Evolutionary conservation across 1,140 invertebrate genomes (phyloP).

Genomic region (Dinoponera quadriceps): DNA sequence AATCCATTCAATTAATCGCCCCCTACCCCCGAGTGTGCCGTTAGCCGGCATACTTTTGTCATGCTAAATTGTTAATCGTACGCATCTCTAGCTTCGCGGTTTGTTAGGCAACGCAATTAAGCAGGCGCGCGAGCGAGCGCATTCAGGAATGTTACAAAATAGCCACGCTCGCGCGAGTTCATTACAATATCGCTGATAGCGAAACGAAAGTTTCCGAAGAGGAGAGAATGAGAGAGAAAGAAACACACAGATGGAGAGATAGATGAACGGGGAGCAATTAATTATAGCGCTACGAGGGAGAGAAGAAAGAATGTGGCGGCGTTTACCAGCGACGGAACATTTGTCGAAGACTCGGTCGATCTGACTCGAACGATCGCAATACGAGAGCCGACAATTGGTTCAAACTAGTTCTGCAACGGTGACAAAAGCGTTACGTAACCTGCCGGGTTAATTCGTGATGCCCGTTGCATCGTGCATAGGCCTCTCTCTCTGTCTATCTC

Average conservation of each 20-base stretch:
- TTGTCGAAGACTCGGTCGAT: constrained; percentile 1
- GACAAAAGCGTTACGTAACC: constrained; percentile 52
- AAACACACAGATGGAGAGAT: too few relatives aligned
- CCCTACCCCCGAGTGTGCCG: background rate
- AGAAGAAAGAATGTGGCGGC: too few relatives aligned
- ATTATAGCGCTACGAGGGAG: background rate
- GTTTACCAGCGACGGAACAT: background rate
- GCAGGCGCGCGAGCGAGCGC: constrained; percentile 9
- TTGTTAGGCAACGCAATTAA: constrained; percentile 54
- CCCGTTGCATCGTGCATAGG: constrained; percentile 32
- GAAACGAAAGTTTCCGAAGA: constrained; percentile 4
- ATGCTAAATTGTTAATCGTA: constrained; percentile 44
- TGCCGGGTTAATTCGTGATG: constrained; percentile 41
- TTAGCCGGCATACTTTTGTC: constrained; percentile 51
- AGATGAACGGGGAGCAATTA: constrained; percentile 9
- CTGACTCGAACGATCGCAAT: constrained; percentile 6
- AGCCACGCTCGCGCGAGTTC: background rate
- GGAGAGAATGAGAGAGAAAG: background rate
- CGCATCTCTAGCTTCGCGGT: constrained; percentile 28
- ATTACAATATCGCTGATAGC: constrained; percentile 15
- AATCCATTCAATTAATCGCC: constrained; percentile 38
- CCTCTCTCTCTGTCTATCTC: background rate
- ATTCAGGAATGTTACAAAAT: constrained; percentile 33
- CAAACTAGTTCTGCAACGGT: constrained; percentile 36
- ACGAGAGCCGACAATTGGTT: constrained; percentile 54